Evolutionary conservation across 1,140 invertebrate genomes (phyloP).

Genomic region (Olivierus martensii): DNA sequence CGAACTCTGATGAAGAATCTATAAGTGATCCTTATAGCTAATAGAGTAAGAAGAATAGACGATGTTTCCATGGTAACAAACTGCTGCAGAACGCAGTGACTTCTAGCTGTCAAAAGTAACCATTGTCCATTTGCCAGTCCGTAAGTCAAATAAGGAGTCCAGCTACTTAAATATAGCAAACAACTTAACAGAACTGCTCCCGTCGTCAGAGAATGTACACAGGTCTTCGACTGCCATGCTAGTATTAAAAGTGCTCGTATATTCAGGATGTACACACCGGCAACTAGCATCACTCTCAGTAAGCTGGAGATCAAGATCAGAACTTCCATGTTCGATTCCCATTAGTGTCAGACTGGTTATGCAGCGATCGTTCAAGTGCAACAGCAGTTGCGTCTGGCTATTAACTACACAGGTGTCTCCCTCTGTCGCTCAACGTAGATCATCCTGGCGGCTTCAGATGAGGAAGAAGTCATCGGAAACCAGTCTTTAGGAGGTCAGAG

Average conservation of each 20-base stretch:
- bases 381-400: too few species aligned
- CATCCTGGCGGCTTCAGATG: too few species aligned
- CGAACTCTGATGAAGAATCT: constrained; percentile 4
- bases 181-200: constrained; percentile 10
- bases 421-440: too few species aligned
- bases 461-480: too few species aligned
- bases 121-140: constrained; percentile 17
- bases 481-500: too few species aligned
- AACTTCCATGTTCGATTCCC: constrained; percentile 7
- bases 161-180: constrained; percentile 14
- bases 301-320: constrained; percentile 9
- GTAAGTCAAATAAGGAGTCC: constrained; percentile 17
- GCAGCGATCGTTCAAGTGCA: too few species aligned
- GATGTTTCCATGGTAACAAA: constrained; percentile 10
- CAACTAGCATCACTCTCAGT: constrained; percentile 8
- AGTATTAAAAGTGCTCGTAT: constrained; percentile 6
- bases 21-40: constrained; percentile 15
- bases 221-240: constrained; percentile 5
- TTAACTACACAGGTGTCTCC: too few species aligned
- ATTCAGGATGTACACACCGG: constrained; percentile 11
- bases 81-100: constrained; percentile 19
- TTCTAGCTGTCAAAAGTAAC: constrained; percentile 11
- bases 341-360: too few species aligned
- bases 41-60: constrained; percentile 14
- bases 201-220: constrained; percentile 10